phyloP scores from a whole-genome alignment of 2,113 vertebrate species.

The Chloropsis cyanopogon region DNA sequence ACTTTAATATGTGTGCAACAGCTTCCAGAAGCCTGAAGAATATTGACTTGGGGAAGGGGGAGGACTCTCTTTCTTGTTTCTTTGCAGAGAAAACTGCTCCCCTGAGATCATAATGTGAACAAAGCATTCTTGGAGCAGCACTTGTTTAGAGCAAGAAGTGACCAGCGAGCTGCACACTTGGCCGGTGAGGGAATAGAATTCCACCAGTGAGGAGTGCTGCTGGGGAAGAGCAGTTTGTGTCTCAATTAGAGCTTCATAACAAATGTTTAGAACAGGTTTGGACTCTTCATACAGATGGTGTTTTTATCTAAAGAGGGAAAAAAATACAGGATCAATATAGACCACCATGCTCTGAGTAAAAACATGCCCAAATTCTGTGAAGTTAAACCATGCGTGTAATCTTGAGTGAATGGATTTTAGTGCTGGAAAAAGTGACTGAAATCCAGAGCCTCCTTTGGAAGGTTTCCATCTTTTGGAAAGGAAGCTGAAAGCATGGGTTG shows the following conservation, averaged over 20 bases:
- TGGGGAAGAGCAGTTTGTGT: background rate
- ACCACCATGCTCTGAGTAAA: background rate
- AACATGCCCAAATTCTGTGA: background rate
- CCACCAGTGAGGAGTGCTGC: background rate
- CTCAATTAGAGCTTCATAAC: background rate
- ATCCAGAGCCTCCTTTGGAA: background rate
- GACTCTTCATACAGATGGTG: background rate
- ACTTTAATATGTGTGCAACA: background rate
- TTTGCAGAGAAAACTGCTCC: background rate
- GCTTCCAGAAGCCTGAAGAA: background rate
- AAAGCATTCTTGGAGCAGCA: background rate
- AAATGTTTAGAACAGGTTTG: background rate
- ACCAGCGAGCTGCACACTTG: background rate
- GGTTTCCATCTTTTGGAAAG: background rate
- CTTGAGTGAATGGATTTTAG: background rate
- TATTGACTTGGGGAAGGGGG: background rate
- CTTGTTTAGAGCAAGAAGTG: fast-evolving
- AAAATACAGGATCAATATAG: background rate
- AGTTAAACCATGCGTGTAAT: background rate
- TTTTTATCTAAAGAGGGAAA: background rate
- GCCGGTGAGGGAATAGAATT: background rate
- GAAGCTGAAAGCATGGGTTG: background rate
- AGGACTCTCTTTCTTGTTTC: background rate
- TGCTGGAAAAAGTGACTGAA: background rate
- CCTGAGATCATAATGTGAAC: background rate